Base-by-base conservation (phyloP, 2,113 vertebrate species). In the Choloepus hoffmanni region DNA sequence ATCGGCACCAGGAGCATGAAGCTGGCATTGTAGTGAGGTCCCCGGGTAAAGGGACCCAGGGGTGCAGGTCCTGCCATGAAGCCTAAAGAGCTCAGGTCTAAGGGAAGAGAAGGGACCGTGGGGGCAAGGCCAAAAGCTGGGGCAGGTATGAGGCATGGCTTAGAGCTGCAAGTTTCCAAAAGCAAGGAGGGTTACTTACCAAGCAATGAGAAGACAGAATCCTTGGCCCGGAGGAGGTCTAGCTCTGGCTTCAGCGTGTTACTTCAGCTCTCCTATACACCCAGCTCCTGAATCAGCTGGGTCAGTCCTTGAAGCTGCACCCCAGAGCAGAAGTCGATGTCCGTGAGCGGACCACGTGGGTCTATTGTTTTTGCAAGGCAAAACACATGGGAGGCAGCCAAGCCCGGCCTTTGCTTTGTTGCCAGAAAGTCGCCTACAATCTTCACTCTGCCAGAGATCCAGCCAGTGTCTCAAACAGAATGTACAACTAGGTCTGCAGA, bases 291-390 rank as follows among this genome's bases (percentile, higher is more conserved):
- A 97, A 99, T 99, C 86, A 99, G 98, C 23, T 98, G 97, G 0
- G 99, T 99, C 95, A 99, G 96, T 97, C 99, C 99, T 95, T 99
- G 99, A 78, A 99, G 97, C 40, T 98, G 98, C 3, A 98, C 98
- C 62, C 99, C 99, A 0, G 99, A 99, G 73, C 99, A 98, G 97
- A 99, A 99, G 94, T 99, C 99, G 91, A 99, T 98, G 97, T 99
- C 99, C 0, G 98, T 98, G 82, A 98, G 98, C 33, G 99, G 99
- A 88, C 99, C 99, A 99, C 99, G 55, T 0, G 40, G 53, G 23
- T 50, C 92, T 87, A 24, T 30, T 1, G 50, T 30, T 91, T 63
- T 7, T 28, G 48, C 45, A 21, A 33, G 36, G 55, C 18, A 65
- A 48, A 92, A 72, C 55, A 40, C 55, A 45, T 4, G 5, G n/a